Evolutionary conservation across 2,797 vertebrate species (phyloP), one percentile per base, ranked within the genome.

Genomic region (Myiothlypis chrysogaster): DNA sequence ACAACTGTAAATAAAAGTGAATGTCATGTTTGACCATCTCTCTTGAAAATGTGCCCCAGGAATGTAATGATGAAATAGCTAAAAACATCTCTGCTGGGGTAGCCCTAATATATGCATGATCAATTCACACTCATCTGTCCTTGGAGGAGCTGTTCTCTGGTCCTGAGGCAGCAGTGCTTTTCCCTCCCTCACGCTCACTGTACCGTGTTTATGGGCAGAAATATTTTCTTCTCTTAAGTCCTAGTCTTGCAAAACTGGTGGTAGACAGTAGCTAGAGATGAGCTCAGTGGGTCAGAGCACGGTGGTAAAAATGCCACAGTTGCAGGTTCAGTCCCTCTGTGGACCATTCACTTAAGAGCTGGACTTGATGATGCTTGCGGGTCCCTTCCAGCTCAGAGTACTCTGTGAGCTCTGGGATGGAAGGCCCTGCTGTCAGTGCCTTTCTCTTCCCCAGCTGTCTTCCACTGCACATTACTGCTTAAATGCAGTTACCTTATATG

Each of bases 101-200:
- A 34, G 27, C 34, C 27, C 63, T 87, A 15, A 34, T 30, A 14
- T 17, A 3, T 34, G 13, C 5, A 1, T 30, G 65, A 53, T 77
- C 60, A 28, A 4, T 78, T 81, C 44, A 70, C 9, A 9, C 21
- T 22, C 3, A 2, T 57, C 65, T 81, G 28, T 81, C 35, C 73
- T 66, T 61, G 41, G 39, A 77, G 24, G 39, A 77, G 27, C 23
- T 82, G 12, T 35, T 83, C 34, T 77, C 17, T 30, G 9, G 12
- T 65, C 43, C 47, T 53, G 60, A 57, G 34, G 35, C 52, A 70
- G 57, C 49, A 55, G 25, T 32, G 47, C 39, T 72, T 39, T 49
- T 83, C 39, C 32, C 15, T 87, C 61, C 39, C n/a, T 61, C 25
- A 3, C 5, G 2, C 35, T 73, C 63, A 28, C 43, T 0, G 0